phyloP scores from a whole-genome alignment of 2,797 vertebrate genomes.

The Oryzias sinensis region DNA sequence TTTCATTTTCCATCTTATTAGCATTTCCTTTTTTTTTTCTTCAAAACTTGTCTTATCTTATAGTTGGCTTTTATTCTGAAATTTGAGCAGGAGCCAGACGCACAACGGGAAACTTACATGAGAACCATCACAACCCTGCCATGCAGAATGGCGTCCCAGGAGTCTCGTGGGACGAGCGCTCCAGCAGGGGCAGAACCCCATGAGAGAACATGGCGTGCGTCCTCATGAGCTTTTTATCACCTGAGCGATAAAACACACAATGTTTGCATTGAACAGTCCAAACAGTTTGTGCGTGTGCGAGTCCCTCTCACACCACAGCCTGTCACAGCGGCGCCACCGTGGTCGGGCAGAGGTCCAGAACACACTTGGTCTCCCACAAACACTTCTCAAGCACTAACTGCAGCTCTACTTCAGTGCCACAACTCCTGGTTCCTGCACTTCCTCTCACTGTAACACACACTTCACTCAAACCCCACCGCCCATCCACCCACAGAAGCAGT shows the following conservation, averaged over 20 bases:
- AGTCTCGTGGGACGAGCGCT: too few species aligned
- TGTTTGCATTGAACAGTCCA: neutral
- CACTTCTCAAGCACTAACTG: constrained; percentile 23
- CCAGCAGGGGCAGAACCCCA: too few species aligned
- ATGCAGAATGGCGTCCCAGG: too few species aligned
- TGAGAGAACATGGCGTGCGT: too few species aligned
- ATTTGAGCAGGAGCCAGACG: too few species aligned
- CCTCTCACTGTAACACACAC: constrained; percentile 11
- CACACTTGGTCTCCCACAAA: constrained; percentile 38
- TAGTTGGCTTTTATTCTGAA: too few species aligned
- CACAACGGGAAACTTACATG: too few species aligned
- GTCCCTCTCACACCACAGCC: constrained; percentile 36
- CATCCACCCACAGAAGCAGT: constrained; percentile 5
- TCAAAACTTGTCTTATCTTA: neutral
- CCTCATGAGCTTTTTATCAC: neutral
- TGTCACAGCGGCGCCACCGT: constrained; percentile 59
- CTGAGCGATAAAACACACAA: constrained; percentile 4
- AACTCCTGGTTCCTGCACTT: constrained; percentile 7
- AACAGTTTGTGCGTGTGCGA: constrained; percentile 18
- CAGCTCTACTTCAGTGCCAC: constrained; percentile 32
- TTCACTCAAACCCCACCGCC: neutral
- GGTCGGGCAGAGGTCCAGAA: constrained; percentile 47
- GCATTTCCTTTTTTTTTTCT: neutral
- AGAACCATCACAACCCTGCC: too few species aligned
- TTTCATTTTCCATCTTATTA: neutral